Evolutionary conservation across 2,113 vertebrate species (phyloP).

Genomic region (Probosciger aterrimus): DNA sequence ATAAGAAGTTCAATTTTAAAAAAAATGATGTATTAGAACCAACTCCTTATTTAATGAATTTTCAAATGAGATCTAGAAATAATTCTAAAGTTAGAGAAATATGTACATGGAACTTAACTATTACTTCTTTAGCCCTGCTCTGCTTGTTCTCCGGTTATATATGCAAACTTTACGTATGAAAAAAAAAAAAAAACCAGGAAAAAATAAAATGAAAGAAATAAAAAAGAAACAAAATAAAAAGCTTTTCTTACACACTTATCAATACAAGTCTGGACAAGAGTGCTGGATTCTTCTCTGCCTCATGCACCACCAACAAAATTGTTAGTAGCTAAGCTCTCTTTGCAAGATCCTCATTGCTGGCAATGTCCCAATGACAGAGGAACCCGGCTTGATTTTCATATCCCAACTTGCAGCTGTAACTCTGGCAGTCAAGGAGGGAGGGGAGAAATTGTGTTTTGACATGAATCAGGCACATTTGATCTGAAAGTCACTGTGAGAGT

Average conservation of each 20-base stretch:
- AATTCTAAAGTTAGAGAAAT: background rate
- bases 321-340: background rate
- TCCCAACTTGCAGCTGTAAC: background rate
- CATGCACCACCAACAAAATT: background rate
- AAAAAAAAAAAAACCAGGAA: no score
- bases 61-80: background rate
- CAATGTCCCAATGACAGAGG: background rate
- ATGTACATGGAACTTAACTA: background rate
- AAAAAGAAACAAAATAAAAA: background rate
- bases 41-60: background rate
- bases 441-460: background rate
- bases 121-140: background rate
- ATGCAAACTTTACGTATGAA: background rate
- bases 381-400: conserved; percentile 35
- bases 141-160: background rate
- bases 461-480: conserved; percentile 1
- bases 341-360: background rate
- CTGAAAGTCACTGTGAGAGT: background rate
- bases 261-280: background rate
- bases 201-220: fast-evolving
- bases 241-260: background rate
- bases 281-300: background rate
- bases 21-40: background rate
- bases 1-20: background rate
- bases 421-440: background rate